Conservation (phyloP, 2,888 invertebrate genomes). For the Stramonita haemastoma region DNA sequence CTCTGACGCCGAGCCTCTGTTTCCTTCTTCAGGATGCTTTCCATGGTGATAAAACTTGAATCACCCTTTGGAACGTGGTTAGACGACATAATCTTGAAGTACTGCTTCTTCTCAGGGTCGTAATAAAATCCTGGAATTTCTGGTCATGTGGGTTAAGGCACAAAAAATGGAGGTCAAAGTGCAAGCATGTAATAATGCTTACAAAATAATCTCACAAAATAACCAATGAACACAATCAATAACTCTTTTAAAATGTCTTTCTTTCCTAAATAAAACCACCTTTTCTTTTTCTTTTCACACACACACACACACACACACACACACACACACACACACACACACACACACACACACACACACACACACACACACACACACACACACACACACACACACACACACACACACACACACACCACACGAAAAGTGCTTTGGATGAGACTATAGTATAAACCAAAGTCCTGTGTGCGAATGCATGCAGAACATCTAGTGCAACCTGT, state of each 20-base stretch:
- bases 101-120: conserved; percentile 69
- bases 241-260: background rate
- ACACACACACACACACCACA: too few species aligned
- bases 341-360: too few species aligned
- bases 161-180: background rate
- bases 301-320: too few species aligned
- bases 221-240: background rate
- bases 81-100: conserved; percentile 68
- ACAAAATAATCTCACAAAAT: background rate
- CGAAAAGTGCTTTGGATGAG: too few species aligned
- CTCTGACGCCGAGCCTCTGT: conserved; percentile 57
- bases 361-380: too few species aligned
- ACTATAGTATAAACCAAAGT: too few species aligned
- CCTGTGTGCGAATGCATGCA: too few species aligned
- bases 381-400: too few species aligned
- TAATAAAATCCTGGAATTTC: conserved; percentile 73
- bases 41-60: conserved; percentile 55
- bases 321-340: too few species aligned
- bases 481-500: too few species aligned
- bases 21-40: conserved; percentile 58
- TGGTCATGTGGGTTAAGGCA: conserved; percentile 38
- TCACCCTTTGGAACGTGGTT: conserved; percentile 46
- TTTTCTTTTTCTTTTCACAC: too few species aligned
- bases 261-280: too few species aligned
- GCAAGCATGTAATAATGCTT: background rate